A percentile compares a stretch with the other conserved stretches of the same genome.
These are phyloP conservation scores for Leptarthrus brevirostris DNA, from an alignment of 2,888 invertebrate genomes.

Conservation along the genomic window DNA sequence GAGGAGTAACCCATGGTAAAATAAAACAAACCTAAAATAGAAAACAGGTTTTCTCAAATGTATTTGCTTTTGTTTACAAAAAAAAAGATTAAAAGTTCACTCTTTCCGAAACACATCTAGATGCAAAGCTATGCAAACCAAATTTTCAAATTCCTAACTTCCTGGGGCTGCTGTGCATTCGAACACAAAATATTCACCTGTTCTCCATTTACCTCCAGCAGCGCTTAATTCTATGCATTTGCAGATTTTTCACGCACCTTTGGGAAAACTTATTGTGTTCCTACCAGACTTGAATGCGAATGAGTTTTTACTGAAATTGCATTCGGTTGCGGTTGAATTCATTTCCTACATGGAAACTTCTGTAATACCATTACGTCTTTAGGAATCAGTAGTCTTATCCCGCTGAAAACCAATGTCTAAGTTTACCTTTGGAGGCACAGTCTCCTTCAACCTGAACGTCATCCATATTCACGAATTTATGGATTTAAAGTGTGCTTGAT, in stretches of 20 bases:
- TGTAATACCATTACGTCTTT: too few species aligned
- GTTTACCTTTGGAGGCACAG: too few species aligned
- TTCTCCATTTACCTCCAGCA: not conserved
- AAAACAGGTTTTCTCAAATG: too few species aligned
- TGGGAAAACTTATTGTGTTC: not conserved
- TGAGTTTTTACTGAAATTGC: not conserved
- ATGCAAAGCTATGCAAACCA: too few species aligned
- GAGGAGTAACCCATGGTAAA: too few species aligned
- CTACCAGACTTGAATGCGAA: not conserved
- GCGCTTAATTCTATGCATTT: not conserved
- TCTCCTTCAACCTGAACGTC: not conserved
- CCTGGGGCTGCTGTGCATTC: not conserved
- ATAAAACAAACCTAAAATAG: too few species aligned
- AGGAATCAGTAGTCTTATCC: too few species aligned
- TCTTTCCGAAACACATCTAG: too few species aligned
- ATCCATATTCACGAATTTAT: not conserved
- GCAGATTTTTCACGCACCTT: not conserved
- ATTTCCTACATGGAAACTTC: not conserved
- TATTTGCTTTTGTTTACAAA: too few species aligned
- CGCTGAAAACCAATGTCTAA: too few species aligned
- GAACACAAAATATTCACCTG: not conserved
- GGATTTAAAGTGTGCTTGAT: not conserved
- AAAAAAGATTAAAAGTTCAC: too few species aligned
- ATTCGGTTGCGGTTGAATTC: not conserved
- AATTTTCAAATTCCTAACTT: not conserved